Conservation (phyloP, 2,888 invertebrate genomes). For the Hyposoter didymator region DNA sequence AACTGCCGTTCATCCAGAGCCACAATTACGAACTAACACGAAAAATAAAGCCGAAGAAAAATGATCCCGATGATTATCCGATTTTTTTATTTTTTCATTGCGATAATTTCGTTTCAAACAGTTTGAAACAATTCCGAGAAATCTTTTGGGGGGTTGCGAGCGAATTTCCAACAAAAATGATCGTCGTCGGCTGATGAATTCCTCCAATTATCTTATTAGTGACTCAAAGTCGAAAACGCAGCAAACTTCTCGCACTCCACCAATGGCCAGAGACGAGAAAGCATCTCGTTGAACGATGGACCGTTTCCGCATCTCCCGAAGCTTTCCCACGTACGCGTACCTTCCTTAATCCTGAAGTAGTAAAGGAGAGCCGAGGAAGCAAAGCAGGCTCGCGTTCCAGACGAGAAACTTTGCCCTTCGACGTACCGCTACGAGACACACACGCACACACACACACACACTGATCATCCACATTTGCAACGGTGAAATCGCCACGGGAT, state of each 20-base stretch:
- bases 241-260: slow-evolving; percentile 15
- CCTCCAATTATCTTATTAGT: background rate
- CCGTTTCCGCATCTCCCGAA: slow-evolving; percentile 49
- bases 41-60: too few relatives aligned
- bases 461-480: slow-evolving; percentile 30
- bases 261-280: slow-evolving; percentile 20
- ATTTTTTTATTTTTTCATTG: too few relatives aligned
- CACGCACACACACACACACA: slow-evolving; percentile 58
- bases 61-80: too few relatives aligned
- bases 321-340: slow-evolving; percentile 65
- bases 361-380: slow-evolving; percentile 5
- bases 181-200: background rate
- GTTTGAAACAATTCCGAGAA: background rate
- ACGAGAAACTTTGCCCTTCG: slow-evolving; percentile 58
- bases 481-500: slow-evolving; percentile 50
- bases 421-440: slow-evolving; percentile 42
- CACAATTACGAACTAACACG: background rate
- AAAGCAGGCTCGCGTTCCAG: slow-evolving; percentile 41
- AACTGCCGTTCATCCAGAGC: background rate
- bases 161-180: background rate
- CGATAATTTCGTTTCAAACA: too few relatives aligned
- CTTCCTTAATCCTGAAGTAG: slow-evolving; percentile 24
- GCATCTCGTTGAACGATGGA: slow-evolving; percentile 42
- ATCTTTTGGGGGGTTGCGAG: background rate
- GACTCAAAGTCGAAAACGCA: background rate